A percentile compares a stretch with the other conserved stretches of the same genome.
Evolutionary conservation across 64 coral and sea anemone genomes (phyloP).

Genomic region (Stichodactyla helianthus): DNA sequence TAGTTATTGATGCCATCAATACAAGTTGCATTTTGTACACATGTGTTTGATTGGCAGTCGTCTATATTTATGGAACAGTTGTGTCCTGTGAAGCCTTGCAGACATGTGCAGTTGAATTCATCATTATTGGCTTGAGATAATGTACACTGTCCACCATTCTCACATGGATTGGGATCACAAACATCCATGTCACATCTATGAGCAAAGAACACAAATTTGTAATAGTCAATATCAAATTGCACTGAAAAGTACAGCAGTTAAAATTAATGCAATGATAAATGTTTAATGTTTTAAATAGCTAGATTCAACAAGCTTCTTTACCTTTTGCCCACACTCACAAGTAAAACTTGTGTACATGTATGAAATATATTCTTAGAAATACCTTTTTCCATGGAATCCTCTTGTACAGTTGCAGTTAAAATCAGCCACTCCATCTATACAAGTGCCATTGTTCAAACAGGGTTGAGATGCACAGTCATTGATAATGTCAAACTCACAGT

Average conservation of each 20-base stretch:
- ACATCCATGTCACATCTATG: conserved; percentile 10
- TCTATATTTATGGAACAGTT: conserved; percentile 57
- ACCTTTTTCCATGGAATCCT: conserved; percentile 39
- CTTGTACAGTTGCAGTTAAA: conserved; percentile 57
- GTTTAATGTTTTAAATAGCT: too few relatives aligned
- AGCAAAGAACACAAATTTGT: not conserved
- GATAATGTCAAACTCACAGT: conserved; percentile 53
- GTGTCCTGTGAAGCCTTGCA: conserved; percentile 44
- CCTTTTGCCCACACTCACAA: not conserved
- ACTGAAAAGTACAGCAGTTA: too few relatives aligned
- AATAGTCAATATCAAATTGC: not conserved
- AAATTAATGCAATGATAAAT: too few relatives aligned
- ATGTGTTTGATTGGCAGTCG: conserved; percentile 50
- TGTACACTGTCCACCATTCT: conserved; percentile 61
- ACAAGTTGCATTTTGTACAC: conserved; percentile 67
- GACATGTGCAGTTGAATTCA: conserved; percentile 57
- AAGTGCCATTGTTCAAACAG: conserved; percentile 70
- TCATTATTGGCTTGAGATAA: conserved; percentile 17
- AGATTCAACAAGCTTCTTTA: too few relatives aligned
- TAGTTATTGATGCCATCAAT: conserved; percentile 68
- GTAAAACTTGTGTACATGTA: not conserved
- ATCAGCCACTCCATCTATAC: conserved; percentile 62
- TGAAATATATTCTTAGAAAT: not conserved
- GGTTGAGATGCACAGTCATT: conserved; percentile 48
- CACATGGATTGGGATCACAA: conserved; percentile 29